A percentile compares a stretch with the other conserved stretches of the same genome.
These are phyloP conservation scores for Melanophora roralis DNA, from an alignment of 2,888 invertebrate species.

Conservation along the genomic window DNA sequence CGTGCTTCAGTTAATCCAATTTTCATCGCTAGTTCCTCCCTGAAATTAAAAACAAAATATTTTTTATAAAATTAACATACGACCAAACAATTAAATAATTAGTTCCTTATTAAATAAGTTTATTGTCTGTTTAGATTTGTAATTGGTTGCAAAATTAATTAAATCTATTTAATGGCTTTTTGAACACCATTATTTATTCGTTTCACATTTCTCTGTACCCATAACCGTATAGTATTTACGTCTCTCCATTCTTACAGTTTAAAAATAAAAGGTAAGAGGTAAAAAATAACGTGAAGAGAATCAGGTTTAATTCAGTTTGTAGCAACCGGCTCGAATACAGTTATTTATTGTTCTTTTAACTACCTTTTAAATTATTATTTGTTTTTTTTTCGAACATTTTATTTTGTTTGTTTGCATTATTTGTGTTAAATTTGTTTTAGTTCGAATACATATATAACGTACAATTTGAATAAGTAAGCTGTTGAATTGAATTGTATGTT, in stretches of 20 bases:
- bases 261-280: not conserved
- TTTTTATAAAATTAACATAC: not conserved
- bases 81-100: slow-evolving; percentile 22
- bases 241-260: too few species aligned
- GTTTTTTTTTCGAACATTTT: not conserved
- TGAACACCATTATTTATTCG: slow-evolving; percentile 34
- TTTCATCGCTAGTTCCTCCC: slow-evolving; percentile 96
- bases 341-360: slow-evolving; percentile 20
- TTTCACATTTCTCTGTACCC: too few species aligned
- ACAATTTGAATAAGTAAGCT: slow-evolving; percentile 11
- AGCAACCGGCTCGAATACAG: slow-evolving; percentile 1
- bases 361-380: not conserved
- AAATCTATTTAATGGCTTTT: slow-evolving; percentile 41
- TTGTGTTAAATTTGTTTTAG: slow-evolving; percentile 23
- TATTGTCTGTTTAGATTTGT: not conserved
- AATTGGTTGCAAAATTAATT: slow-evolving; percentile 44
- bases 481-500: slow-evolving; percentile 20
- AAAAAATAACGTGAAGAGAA: not conserved
- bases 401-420: slow-evolving; percentile 12
- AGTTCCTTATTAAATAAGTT: not conserved
- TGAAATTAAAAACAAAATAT: slow-evolving; percentile 77
- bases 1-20: slow-evolving; percentile 95
- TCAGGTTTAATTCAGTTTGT: slow-evolving; percentile 41
- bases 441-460: not conserved
- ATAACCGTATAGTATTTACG: too few species aligned